Base-by-base conservation (phyloP, 2,113 vertebrate genomes). In the Rana temporaria region DNA sequence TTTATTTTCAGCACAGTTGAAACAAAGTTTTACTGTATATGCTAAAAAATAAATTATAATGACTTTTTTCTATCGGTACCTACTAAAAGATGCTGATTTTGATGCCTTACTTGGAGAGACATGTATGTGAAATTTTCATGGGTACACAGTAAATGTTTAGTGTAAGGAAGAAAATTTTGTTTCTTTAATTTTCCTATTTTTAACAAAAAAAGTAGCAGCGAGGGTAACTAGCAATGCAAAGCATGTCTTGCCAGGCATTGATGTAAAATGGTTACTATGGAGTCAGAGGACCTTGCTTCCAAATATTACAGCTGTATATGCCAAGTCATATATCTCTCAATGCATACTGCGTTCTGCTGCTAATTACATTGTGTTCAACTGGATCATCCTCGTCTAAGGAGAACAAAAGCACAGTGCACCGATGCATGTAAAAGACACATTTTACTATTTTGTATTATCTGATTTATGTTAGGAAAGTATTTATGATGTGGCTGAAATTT, bases 181-280 rank as follows among this genome's bases (percentile, higher is more conserved):
- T 86, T 84, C 18, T 78, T 62, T 69, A 74, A 78, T 69, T 85
- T 56, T 81, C 70, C 73, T 85, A 84, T 38, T 38, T 38, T 84
- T 86, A 89, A 86, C 85, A 87, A 85, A 85, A 85, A 81, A 86
- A 63, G 60, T 82, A 80, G 74, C 86, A 86, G 65, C 84, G 85
- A 78, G 82, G 85, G 79, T 90, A 87, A 79, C 85, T 92, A 88
- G 87, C 90, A 92, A 93, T 91, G 88, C 90, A 87, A 85, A 89
- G 90, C 92, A 92, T 91, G 92, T 93, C 91, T 90, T 87, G 84
- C 34, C 85, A 92, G 86, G 84, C 85, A 87, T 67, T 81, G 78
- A 81, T 87, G 88, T 88, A 88, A 90, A 88, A 81, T 84, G 84
- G 95, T 96, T 95, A 91, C 94, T 89, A 94, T 95, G 93, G 94